Evolutionary conservation across 2,888 invertebrate species (phyloP).

Genomic region (Lasius fuliginosus): DNA sequence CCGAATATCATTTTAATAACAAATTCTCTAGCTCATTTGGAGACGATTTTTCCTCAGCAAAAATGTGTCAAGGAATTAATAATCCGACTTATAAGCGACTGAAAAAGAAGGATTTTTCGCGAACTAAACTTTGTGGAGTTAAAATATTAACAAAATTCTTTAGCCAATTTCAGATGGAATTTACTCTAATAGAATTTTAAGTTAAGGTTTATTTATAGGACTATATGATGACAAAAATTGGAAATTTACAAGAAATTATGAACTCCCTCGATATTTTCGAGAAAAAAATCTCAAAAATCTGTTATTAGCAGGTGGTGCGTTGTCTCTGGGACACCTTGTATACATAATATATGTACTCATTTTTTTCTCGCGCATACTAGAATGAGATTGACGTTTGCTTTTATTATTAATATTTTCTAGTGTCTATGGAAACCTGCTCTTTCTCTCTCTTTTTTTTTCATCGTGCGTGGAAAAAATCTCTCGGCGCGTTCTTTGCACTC

Average conservation of each 20-base stretch:
- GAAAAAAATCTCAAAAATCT: neutral
- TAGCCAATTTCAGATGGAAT: neutral
- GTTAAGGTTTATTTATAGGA: neutral
- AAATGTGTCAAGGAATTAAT: neutral
- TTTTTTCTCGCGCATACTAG: conserved; percentile 30
- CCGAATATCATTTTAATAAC: no score
- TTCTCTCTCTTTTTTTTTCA: conserved; percentile 35
- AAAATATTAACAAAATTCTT: neutral
- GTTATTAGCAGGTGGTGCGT: neutral
- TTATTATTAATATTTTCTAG: conserved; percentile 34
- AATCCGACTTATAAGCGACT: neutral
- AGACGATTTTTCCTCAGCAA: neutral
- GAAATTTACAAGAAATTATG: neutral
- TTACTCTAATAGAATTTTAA: neutral
- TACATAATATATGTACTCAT: neutral
- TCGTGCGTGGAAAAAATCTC: conserved; percentile 74
- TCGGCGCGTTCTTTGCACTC: conserved; percentile 44
- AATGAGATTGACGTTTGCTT: conserved; percentile 51
- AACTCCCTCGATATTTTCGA: neutral
- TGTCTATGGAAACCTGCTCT: conserved; percentile 42
- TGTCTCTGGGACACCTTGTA: neutral
- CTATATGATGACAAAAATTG: neutral
- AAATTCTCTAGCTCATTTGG: neutral
- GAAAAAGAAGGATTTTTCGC: neutral
- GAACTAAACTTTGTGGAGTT: neutral